Evolutionary conservation across 2,888 invertebrate species (phyloP), one percentile per base, ranked within the genome.

Genomic region (Oegoconia quadripuncta): DNA sequence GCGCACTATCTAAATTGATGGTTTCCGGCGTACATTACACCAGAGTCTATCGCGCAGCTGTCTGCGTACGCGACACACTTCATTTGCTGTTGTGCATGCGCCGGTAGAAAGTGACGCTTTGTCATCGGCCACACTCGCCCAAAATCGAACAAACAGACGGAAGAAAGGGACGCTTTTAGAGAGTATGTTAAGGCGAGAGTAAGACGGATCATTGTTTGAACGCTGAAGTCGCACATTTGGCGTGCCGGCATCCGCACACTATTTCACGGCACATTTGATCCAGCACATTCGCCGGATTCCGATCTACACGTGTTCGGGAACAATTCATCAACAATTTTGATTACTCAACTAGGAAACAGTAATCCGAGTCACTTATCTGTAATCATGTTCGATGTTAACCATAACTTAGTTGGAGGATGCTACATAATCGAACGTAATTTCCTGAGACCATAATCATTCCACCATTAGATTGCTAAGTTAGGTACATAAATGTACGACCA

Each of bases 1-100:
- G 70, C 74, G 74, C 75, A 76, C 81, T 81, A 80, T 82, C 82
- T 81, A 67, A 86, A 87, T 87, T 84, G 82, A 86, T 87, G 73
- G 79, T 76, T 87, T 87, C 87, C 87, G 86, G 81, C 61, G 80
- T 62, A 74, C 76, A 77, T 83, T 83, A 76, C 75, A 73, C 63
- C 65, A 58, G 60, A 66, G 67, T 73, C 74, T 77, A 79, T 77
- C 74, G 77, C 67, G 73, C 82, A 82, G 78, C 81, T 82, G 82
- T 76, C 81, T 73, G 68, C 63, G 69, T 65, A 66, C 71, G 75
- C 83, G 83, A 82, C 84, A 84, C 84, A 86, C 84, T 84, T 81
- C 83, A 83, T 80, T 82, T 80, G 79, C 64, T 67, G 64, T 54
- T 76, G 75, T 82, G 81, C 84, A 77, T 78, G 82, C 78, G 75